Conservation (phyloP, 1,140 invertebrate species). For the Dysdera silvatica region DNA sequence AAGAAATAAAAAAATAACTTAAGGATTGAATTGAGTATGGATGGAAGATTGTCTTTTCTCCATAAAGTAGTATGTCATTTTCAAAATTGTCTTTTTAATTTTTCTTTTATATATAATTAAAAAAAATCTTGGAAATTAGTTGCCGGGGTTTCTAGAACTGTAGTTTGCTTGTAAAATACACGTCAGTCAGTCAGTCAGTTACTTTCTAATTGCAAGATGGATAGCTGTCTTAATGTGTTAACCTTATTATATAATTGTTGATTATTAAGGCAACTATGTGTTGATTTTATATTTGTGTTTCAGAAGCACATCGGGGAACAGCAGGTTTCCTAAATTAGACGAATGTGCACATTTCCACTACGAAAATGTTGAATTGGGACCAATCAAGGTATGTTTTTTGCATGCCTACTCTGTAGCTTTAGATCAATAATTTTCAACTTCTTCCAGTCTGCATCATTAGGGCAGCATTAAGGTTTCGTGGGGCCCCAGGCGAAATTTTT, state of each 20-base stretch:
- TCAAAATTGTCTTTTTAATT: too few species aligned
- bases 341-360: conserved; percentile 99
- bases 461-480: too few species aligned
- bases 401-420: conserved; percentile 4
- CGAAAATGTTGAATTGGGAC: conserved; percentile 77
- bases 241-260: not conserved
- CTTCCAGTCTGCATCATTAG: too few species aligned
- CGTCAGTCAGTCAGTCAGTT: not conserved
- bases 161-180: too few species aligned
- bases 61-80: too few species aligned
- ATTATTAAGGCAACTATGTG: too few species aligned
- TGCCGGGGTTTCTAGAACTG: not conserved
- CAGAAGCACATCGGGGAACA: conserved; percentile 33
- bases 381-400: conserved; percentile 55
- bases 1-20: too few species aligned
- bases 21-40: too few species aligned
- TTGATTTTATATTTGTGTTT: conserved; percentile 1
- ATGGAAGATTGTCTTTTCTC: too few species aligned
- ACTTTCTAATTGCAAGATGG: not conserved
- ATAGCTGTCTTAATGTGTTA: not conserved
- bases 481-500: too few species aligned
- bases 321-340: conserved; percentile 81
- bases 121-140: not conserved
- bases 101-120: not conserved
- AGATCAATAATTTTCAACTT: too few species aligned